These are phyloP conservation scores for Tribolium castaneum DNA, from an alignment of 1,140 invertebrate species.

Conservation along the genomic window DNA sequence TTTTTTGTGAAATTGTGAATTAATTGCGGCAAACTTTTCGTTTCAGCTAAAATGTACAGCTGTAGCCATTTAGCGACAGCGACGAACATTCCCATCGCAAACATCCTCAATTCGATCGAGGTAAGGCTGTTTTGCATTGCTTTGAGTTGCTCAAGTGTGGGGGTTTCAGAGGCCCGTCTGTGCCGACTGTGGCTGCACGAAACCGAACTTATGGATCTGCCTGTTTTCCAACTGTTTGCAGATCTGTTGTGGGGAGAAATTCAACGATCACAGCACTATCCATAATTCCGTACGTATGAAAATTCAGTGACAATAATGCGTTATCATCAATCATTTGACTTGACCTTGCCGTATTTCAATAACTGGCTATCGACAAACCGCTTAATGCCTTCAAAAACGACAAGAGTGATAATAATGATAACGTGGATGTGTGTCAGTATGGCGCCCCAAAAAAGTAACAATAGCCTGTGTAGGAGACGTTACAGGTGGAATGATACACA, in stretches of 20 bases:
- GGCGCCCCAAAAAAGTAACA: background rate
- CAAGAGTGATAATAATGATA: background rate
- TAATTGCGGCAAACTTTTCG: constrained; percentile 34
- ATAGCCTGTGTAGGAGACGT: background rate
- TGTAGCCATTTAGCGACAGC: constrained; percentile 50
- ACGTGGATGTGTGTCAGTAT: background rate
- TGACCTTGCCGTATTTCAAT: constrained; percentile 17
- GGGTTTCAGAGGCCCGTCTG: constrained; percentile 66
- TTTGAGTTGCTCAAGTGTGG: background rate
- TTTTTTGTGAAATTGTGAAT: background rate
- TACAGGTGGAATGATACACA: no score
- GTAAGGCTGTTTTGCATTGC: constrained; percentile 30
- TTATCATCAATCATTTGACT: constrained; percentile 11
- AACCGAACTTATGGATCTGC: constrained; percentile 87
- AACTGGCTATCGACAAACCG: background rate
- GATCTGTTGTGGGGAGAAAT: constrained; percentile 82
- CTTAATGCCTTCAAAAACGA: constrained; percentile 6
- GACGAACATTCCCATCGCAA: constrained; percentile 54
- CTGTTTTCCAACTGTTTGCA: constrained; percentile 80
- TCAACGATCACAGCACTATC: constrained; percentile 80
- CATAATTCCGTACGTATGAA: constrained; percentile 75
- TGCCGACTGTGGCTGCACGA: constrained; percentile 72
- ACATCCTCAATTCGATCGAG: constrained; percentile 54
- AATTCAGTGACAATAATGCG: background rate
- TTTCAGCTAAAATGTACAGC: constrained; percentile 29